Evolutionary conservation across 2,113 vertebrate species (phyloP), one percentile per base, ranked within the genome.

Genomic region (Gobio gobio): DNA sequence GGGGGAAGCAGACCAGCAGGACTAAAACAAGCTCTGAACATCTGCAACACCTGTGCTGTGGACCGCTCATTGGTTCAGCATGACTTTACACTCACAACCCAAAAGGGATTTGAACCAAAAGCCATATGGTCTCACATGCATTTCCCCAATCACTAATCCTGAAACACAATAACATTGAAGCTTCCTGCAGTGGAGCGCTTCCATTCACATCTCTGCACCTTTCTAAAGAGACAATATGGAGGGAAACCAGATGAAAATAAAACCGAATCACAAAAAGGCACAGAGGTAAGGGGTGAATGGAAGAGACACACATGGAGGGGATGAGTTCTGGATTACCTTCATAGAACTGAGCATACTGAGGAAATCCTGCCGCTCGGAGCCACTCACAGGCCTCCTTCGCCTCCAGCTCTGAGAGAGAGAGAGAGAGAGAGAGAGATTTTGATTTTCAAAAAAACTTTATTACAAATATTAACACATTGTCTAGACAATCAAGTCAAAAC

Each of bases 371-470:
- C 13, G 80, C 80, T 24, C 80, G 10, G 20, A 83, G 80, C 80
- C 80, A 83, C 33, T 83, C 80, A 72, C 80, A 83, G 20, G 80
- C 80, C 49, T 83, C 80, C 3, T 83, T 83, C 12, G 80, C 80
- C 64, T 83, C 80, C 66, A 83, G 66, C 49, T 83, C 80, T 83
- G 79, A 40, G 36, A 40, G 36, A 29, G 29, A 29, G 29, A 29
- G 29, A 29, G 29, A 29, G 29, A 29, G 29, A 29, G 29, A 29
- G 29, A 29, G 29, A 29, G 29, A 29, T 29, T 29, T 29, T 29
- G 29, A 29, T 29, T 29, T 29, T 29, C 2, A 2, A 29, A 29
- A 29, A 29, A 29, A 29, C 29, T 29, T 29, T 29, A 29, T 29
- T 29, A 29, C 29, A 29, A 29, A 29, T 29, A 29, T 29, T 29